Evolutionary conservation across 2,797 vertebrate genomes (phyloP).

Genomic region (Columba guinea): DNA sequence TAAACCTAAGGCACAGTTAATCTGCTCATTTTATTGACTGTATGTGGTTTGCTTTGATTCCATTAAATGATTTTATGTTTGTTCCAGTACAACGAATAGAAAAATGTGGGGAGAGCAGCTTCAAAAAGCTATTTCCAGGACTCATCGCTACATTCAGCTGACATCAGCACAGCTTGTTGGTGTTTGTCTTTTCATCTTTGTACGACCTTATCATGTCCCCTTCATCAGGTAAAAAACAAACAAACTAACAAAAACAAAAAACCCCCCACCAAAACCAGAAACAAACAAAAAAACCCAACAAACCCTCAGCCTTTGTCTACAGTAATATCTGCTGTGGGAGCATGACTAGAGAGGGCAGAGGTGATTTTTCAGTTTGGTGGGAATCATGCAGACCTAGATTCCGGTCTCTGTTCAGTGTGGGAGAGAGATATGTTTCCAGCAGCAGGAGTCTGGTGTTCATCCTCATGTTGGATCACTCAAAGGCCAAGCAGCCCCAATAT

Average conservation of each 20-base stretch:
- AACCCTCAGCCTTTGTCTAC: background rate
- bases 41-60: background rate
- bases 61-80: slow-evolving; percentile 58
- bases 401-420: background rate
- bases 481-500: background rate
- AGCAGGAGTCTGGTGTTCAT: background rate
- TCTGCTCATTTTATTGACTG: slow-evolving; percentile 27
- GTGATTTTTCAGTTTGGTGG: background rate
- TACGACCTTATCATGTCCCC: slow-evolving; percentile 79
- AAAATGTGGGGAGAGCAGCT: slow-evolving; percentile 85
- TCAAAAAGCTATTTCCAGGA: slow-evolving; percentile 82
- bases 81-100: slow-evolving; percentile 80
- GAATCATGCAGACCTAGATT: background rate
- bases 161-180: slow-evolving; percentile 83
- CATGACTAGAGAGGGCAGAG: background rate
- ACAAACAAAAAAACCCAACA: background rate
- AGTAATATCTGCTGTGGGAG: background rate
- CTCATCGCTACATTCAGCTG: slow-evolving; percentile 81
- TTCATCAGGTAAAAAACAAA: slow-evolving; percentile 77
- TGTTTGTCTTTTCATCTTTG: slow-evolving; percentile 83
- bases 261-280: background rate
- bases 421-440: background rate
- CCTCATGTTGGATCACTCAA: background rate
- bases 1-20: background rate
- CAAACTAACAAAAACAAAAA: background rate